Conservation (phyloP, 2,797 vertebrate species). For the Psittacula derbiana region DNA sequence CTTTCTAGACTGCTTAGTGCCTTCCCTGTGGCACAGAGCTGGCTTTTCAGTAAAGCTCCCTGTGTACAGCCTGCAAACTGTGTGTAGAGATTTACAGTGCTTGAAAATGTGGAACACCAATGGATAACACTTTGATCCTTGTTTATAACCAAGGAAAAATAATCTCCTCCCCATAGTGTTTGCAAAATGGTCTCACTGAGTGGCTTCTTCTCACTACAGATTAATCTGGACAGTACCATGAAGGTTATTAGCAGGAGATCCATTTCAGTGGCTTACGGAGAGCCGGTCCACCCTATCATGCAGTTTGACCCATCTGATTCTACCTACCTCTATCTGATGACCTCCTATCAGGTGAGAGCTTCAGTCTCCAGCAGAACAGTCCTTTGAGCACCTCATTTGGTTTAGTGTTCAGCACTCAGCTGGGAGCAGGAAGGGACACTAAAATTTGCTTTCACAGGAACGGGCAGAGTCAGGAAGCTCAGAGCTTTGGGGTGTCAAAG, state of each 20-base stretch:
- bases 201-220: conserved; percentile 71
- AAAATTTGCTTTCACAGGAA: not conserved
- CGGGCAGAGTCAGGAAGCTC: not conserved
- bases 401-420: not conserved
- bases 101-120: not conserved
- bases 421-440: not conserved
- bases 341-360: conserved; percentile 88
- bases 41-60: not conserved
- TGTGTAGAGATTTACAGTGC: not conserved
- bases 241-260: conserved; percentile 83
- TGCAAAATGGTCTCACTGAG: not conserved
- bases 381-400: not conserved
- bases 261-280: conserved; percentile 83
- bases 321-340: conserved; percentile 94
- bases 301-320: conserved; percentile 91
- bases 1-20: not conserved
- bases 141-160: not conserved
- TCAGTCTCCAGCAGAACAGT: not conserved
- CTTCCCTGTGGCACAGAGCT: not conserved
- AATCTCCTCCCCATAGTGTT: not conserved
- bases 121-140: not conserved
- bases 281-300: conserved; percentile 93
- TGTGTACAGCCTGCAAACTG: not conserved
- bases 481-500: not conserved
- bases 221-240: conserved; percentile 84